Evolutionary conservation across 2,888 invertebrate genomes (phyloP).

Genomic region (Gisinianus flammeolus): DNA sequence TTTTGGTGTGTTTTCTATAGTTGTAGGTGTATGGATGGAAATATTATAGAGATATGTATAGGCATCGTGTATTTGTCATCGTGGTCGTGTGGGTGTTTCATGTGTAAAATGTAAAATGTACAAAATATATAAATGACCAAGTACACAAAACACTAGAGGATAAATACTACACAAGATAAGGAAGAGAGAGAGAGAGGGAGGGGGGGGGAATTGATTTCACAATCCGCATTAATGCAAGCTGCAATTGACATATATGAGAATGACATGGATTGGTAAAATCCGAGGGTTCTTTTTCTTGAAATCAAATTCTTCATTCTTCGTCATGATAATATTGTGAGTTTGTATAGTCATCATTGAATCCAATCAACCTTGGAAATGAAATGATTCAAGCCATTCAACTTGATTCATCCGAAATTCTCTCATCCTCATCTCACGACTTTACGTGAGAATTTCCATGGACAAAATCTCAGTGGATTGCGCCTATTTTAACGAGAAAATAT

Average conservation of each 20-base stretch:
- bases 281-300: constrained; percentile 18
- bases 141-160: neutral
- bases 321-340: constrained; percentile 16
- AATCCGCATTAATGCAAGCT: too few relatives aligned
- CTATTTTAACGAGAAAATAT: constrained; percentile 26
- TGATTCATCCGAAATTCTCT: constrained; percentile 35
- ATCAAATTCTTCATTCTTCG: constrained; percentile 2
- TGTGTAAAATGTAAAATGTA: neutral
- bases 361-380: constrained; percentile 39
- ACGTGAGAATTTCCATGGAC: constrained; percentile 39
- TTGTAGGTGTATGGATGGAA: too few relatives aligned
- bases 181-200: neutral
- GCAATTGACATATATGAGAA: constrained; percentile 33
- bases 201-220: constrained; percentile 22
- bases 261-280: constrained; percentile 39
- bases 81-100: too few relatives aligned
- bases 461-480: constrained; percentile 35
- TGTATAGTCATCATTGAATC: constrained; percentile 38
- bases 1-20: too few relatives aligned
- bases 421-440: constrained; percentile 37
- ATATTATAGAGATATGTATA: too few relatives aligned
- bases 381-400: too few relatives aligned
- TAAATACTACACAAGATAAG: neutral
- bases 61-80: too few relatives aligned
- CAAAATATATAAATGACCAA: neutral